These are phyloP conservation scores for Cynaeus angustus DNA, from an alignment of 2,888 invertebrate genomes.

Conservation along the genomic window DNA sequence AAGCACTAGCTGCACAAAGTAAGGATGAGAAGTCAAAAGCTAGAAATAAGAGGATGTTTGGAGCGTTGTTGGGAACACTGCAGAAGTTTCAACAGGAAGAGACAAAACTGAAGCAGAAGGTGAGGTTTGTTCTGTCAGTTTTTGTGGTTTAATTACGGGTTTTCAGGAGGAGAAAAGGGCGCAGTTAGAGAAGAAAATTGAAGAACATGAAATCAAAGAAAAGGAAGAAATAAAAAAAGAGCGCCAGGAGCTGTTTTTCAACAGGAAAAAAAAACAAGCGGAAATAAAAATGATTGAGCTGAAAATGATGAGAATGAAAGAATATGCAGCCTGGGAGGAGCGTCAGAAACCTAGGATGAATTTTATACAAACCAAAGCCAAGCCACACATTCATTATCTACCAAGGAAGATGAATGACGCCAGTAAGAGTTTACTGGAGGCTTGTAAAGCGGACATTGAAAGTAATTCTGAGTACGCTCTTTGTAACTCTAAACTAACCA, in stretches of 20 bases:
- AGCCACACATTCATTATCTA: slow-evolving; percentile 90
- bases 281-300: slow-evolving; percentile 92
- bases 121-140: slow-evolving; percentile 61
- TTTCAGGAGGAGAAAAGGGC: slow-evolving; percentile 84
- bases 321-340: slow-evolving; percentile 91
- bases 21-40: slow-evolving; percentile 85
- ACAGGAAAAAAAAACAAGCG: slow-evolving; percentile 89
- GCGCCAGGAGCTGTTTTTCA: slow-evolving; percentile 87
- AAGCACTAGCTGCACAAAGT: slow-evolving; percentile 87
- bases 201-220: slow-evolving; percentile 91
- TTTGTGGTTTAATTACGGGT: slow-evolving; percentile 12
- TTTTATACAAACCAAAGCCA: slow-evolving; percentile 90
- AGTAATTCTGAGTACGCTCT: too few species aligned
- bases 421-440: slow-evolving; percentile 78
- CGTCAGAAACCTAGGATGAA: slow-evolving; percentile 84
- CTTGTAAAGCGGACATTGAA: slow-evolving; percentile 78
- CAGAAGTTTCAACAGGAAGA: slow-evolving; percentile 97
- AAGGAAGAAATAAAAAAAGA: slow-evolving; percentile 89
- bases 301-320: slow-evolving; percentile 90
- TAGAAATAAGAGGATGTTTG: slow-evolving; percentile 96
- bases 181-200: slow-evolving; percentile 94
- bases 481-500: too few species aligned
- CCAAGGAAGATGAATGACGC: slow-evolving; percentile 86
- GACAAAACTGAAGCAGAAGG: slow-evolving; percentile 89
- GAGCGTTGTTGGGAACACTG: slow-evolving; percentile 93